Evolutionary conservation across 2,888 invertebrate species (phyloP), one percentile per base, ranked within the genome.

Genomic region (Ochlodes sylvanus): DNA sequence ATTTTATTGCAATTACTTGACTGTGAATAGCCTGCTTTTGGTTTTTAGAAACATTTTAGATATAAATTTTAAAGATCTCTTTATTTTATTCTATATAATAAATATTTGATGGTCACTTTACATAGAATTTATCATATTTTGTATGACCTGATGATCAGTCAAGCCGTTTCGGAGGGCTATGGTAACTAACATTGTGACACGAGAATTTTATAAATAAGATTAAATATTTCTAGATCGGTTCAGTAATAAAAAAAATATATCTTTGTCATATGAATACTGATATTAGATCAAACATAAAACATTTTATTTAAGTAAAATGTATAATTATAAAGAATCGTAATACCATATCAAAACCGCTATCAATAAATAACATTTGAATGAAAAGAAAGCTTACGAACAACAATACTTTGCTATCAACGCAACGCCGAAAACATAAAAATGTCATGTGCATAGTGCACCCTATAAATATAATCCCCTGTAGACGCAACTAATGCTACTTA

Each of bases 371-470:
- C 71, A 72, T 67, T 57, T 55, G 73, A 83, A 88, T 82, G 80
- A 83, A 86, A 82, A 79, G 79, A 79, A 85, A 80, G 74, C 79
- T 75, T 71, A 73, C 12, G 12, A 38, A 9, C 72, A 73, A 75
- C 75, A 77, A 86, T 86, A 75, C 72, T 71, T 75, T 75, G 82
- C 80, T 84, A 87, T 86, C 84, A 83, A 86, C 88, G 81, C 79
- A 86, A 89, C 75, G 91, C 86, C 86, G 80, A 90, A 89, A 81
- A 87, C 90, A 93, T 93, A 93, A 93, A 93, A 92, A 83, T 85
- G 93, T 93, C 93, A 90, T 83, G 86, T 87, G 90, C 92, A 90
- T 90, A 87, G 89, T 90, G 90, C 92, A 92, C 85, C 86, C 90
- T 78, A 92, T 92, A 92, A 90, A 92, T 92, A 92, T 90, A 83